phyloP scores from a whole-genome alignment of 2,113 vertebrate genomes.

The Tapirus terrestris region DNA sequence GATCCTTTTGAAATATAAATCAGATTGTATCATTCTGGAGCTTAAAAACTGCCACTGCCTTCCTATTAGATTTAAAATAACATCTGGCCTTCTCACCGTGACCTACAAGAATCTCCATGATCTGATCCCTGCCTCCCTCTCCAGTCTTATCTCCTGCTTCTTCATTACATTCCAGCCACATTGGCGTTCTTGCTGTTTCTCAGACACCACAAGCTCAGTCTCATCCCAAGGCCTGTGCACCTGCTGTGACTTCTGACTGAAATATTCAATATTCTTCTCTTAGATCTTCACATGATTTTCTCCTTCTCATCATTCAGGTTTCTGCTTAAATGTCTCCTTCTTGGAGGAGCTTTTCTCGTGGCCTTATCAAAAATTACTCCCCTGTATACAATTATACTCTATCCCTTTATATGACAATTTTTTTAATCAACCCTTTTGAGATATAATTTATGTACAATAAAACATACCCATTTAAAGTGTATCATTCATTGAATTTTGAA shows the following conservation, averaged over 20 bases:
- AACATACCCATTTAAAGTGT: not conserved
- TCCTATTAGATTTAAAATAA: not conserved
- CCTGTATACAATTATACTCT: not conserved
- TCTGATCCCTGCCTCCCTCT: not conserved
- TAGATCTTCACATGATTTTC: not conserved
- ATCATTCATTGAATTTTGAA: constrained; percentile 2
- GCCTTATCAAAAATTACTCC: not conserved
- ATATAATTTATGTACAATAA: not conserved
- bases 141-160: not conserved
- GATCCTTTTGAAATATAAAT: not conserved
- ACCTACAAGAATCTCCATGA: not conserved
- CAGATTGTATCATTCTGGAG: not conserved
- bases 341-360: not conserved
- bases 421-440: not conserved
- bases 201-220: not conserved
- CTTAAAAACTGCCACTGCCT: not conserved
- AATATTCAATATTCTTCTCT: constrained; percentile 35
- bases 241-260: not conserved
- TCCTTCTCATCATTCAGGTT: not conserved
- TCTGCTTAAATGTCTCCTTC: not conserved
- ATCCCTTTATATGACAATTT: not conserved
- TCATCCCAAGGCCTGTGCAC: not conserved
- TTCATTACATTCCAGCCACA: not conserved
- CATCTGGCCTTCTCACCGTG: not conserved
- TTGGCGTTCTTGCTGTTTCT: constrained; percentile 8